A percentile compares a stretch with the other conserved stretches of the same genome.
phyloP scores from a whole-genome alignment of 1,140 invertebrate species.

The Rhyzopertha dominica region DNA sequence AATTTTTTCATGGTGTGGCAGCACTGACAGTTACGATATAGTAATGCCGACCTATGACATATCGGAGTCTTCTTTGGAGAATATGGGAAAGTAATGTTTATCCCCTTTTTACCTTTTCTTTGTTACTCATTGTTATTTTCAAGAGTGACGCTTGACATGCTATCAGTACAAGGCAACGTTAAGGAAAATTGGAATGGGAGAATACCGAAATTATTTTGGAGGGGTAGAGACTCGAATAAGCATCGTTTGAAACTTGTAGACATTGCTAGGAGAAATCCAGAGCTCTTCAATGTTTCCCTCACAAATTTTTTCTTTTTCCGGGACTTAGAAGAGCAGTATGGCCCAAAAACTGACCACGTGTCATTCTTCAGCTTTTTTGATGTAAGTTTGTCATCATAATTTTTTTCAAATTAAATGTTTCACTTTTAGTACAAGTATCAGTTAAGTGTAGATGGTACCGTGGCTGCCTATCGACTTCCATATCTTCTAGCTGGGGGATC shows the following conservation, averaged over 20 bases:
- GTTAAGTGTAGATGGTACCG: constrained; percentile 91
- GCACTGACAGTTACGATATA: constrained; percentile 78
- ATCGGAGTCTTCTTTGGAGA: constrained; percentile 85
- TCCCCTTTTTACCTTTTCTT: constrained; percentile 2
- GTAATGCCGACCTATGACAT: constrained; percentile 94
- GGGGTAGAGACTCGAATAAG: constrained; percentile 82
- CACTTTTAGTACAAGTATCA: constrained; percentile 89
- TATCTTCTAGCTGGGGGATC: constrained; percentile 84
- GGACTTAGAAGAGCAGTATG: constrained; percentile 79
- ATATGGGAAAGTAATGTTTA: constrained; percentile 73
- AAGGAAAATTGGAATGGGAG: constrained; percentile 70
- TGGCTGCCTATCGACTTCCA: constrained; percentile 91
- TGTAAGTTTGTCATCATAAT: constrained; percentile 54
- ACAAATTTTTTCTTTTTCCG: constrained; percentile 97
- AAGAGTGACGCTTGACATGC: constrained; percentile 82
- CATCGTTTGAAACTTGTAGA: constrained; percentile 80
- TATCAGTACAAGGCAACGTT: constrained; percentile 81
- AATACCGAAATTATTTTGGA: constrained; percentile 77
- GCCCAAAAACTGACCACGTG: constrained; percentile 74
- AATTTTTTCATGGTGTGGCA: constrained; percentile 97
- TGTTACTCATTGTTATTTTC: constrained; percentile 34
- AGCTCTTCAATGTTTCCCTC: constrained; percentile 85
- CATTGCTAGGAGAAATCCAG: constrained; percentile 68
- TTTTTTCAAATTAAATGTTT: constrained; percentile 18
- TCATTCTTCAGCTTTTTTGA: constrained; percentile 95